Conservation (phyloP, 2,113 vertebrate genomes). For the Emydocephalus ijimae region DNA sequence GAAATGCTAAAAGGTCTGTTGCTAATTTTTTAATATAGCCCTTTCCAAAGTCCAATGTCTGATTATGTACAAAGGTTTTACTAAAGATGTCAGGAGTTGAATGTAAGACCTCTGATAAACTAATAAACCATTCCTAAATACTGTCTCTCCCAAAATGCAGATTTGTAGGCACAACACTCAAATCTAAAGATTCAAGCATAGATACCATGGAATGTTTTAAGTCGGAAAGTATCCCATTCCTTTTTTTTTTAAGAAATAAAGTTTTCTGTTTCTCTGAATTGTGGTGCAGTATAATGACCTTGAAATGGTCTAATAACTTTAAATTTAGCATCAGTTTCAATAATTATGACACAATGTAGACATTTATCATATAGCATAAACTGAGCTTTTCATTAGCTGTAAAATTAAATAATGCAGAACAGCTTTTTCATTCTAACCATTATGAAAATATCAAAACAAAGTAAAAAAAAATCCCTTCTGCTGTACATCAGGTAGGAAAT, state of each 20-base stretch:
- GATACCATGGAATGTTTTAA: not conserved
- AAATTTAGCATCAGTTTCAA: conserved; percentile 35
- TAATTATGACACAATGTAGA: conserved; percentile 23
- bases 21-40: not conserved
- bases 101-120: not conserved
- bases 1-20: not conserved
- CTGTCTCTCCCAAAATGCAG: not conserved
- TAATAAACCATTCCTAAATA: not conserved
- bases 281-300: not conserved
- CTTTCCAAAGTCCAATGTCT: not conserved
- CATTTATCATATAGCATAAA: conserved; percentile 24
- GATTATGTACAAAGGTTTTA: not conserved
- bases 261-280: not conserved
- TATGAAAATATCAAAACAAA: not conserved
- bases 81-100: not conserved
- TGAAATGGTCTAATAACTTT: conserved; percentile 33
- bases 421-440: conserved; percentile 38
- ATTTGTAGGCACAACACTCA: not conserved
- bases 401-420: conserved; percentile 42
- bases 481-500: not conserved
- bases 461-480: not conserved
- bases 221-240: too few relatives aligned
- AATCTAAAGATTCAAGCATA: not conserved
- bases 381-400: conserved; percentile 36
- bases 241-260: not conserved